Evolutionary conservation across 2,888 invertebrate species (phyloP).

Genomic region (Drosophila helvetica): DNA sequence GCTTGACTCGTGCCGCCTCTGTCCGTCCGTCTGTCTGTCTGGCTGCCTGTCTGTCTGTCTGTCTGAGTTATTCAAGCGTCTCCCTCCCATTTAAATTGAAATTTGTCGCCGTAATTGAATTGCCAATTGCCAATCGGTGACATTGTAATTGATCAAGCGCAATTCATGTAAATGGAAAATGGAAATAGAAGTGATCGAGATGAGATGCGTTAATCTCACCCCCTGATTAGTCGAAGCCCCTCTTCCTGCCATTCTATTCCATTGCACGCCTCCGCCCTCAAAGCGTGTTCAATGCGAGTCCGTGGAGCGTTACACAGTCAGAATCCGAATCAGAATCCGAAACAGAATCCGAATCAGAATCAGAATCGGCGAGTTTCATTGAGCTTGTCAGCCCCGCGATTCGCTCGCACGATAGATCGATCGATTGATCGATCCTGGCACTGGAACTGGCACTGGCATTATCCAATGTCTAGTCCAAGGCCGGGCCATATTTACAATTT

Average conservation of each 20-base stretch:
- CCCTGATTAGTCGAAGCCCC: slow-evolving; percentile 1
- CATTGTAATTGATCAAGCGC: slow-evolving; percentile 66
- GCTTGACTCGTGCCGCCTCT: slow-evolving; percentile 8
- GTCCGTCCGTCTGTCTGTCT: slow-evolving; percentile 4
- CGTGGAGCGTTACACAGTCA: slow-evolving; percentile 62
- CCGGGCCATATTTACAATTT: slow-evolving; percentile 33
- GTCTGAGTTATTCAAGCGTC: slow-evolving; percentile 6
- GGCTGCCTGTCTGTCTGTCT: slow-evolving; percentile 6
- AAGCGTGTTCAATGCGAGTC: slow-evolving; percentile 31
- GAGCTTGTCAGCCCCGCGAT: slow-evolving; percentile 48
- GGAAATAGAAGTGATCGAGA: slow-evolving; percentile 52
- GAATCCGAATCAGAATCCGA: slow-evolving; percentile 7
- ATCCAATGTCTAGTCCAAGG: slow-evolving; percentile 76
- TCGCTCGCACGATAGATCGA: slow-evolving; percentile 17
- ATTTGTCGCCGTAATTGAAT: slow-evolving; percentile 69
- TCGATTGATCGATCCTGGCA: slow-evolving; percentile 33
- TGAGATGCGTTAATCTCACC: slow-evolving; percentile 47
- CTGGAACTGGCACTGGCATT: slow-evolving; percentile 54
- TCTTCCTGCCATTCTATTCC: too few species aligned
- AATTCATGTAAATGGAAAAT: slow-evolving; percentile 61
- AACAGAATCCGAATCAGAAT: not conserved
- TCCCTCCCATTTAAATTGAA: slow-evolving; percentile 51
- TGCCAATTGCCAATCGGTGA: slow-evolving; percentile 61
- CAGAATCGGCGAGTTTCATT: slow-evolving; percentile 43
- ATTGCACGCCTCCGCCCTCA: not conserved